Evolutionary conservation across 2,797 vertebrate species (phyloP), one percentile per base, ranked within the genome.

Genomic region (Bucorvus abyssinicus): DNA sequence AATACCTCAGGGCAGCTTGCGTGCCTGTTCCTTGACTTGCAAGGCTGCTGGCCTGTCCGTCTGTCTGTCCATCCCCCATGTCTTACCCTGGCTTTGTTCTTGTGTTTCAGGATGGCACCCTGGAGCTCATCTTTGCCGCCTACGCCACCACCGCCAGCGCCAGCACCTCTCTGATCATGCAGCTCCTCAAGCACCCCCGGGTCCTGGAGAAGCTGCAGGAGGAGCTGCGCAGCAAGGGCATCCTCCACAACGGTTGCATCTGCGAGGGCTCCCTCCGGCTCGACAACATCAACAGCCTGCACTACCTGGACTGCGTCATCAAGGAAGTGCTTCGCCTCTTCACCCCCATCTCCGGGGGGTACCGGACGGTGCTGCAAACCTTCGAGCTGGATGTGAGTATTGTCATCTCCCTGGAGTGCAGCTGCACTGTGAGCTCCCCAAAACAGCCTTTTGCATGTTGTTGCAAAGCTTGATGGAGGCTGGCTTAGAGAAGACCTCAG

Each of bases 271-370:
- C 98, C 38, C 98, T 99, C 81, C 98, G 98, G 15, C 98, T 99
- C 5, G 99, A 99, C 97, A 99, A 96, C 34, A 98, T 99, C 82
- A 96, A 95, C 38, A 96, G 98, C 90, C 98, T 99, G 45, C 98
- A 98, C 93, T 99, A 99, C 98, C 98, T 99, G 97, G 99, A 99
- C 98, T 99, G 99, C 0, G 98, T 99, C 97, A 99, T 99, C 98
- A 99, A 99, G 97, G 99, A 99, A 97, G 99, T 99, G 53, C 98
- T 99, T 89, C 98, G 99, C 40, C 99, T 99, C 74, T 99, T 98
- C 88, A 99, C 99, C 0, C 99, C 99, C 6, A 98, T 99, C 59
- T 99, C 99, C 0, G 99, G 99, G 0, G 99, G 99, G 14, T 99
- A 99, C 97, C 97, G 99, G n/a, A 99, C 99, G 0, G 99, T 99